phyloP scores from a whole-genome alignment of 92 coral and sea anemone genomes.

The Diadumene lineata region DNA sequence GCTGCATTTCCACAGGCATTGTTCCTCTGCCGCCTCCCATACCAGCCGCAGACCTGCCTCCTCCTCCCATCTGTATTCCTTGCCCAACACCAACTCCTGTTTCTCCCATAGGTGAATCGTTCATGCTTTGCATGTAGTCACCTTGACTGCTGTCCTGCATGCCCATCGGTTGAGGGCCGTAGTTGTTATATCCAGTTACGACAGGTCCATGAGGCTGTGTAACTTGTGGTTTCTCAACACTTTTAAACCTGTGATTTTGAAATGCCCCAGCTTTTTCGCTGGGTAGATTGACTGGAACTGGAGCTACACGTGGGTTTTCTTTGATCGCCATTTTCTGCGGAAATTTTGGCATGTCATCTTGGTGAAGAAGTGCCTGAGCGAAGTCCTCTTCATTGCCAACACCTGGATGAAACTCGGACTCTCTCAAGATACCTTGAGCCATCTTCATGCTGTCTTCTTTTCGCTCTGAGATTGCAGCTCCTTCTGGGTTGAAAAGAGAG shows the following conservation, averaged over 20 bases:
- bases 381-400: constrained; percentile 32
- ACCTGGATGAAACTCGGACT: neutral
- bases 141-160: constrained; percentile 10
- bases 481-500: constrained; percentile 26
- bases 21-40: neutral
- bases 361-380: constrained; percentile 21
- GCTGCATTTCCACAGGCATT: constrained; percentile 24
- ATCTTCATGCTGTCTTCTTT: constrained; percentile 25
- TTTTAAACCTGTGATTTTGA: constrained; percentile 2
- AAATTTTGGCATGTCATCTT: constrained; percentile 14
- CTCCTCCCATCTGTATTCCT: constrained; percentile 23
- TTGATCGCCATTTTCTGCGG: constrained; percentile 14
- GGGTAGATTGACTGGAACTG: neutral
- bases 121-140: neutral
- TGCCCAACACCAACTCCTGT: constrained; percentile 11
- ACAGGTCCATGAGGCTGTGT: constrained; percentile 1
- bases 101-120: constrained; percentile 16
- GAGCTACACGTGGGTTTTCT: neutral
- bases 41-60: constrained; percentile 4
- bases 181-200: constrained; percentile 11
- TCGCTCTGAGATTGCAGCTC: constrained; percentile 15
- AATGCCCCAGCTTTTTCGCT: constrained; percentile 9
- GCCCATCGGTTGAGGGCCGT: constrained; percentile 22
- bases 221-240: neutral
- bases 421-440: neutral